phyloP scores from a whole-genome alignment of 2,888 invertebrate genomes.

The Hydriomena furcata region DNA sequence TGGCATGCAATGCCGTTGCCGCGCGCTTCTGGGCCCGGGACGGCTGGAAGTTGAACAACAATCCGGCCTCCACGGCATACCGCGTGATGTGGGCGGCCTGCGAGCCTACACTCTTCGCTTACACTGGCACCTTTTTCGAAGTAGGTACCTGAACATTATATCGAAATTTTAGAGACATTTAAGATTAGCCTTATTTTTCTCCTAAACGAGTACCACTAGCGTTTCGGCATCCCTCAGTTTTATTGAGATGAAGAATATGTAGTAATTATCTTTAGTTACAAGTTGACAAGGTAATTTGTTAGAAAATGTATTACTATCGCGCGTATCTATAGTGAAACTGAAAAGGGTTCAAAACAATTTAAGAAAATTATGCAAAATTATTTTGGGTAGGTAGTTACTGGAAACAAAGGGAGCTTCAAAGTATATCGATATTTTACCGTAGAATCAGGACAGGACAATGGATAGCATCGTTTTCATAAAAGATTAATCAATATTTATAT shows the following conservation, averaged over 20 bases:
- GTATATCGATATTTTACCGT: constrained; percentile 13
- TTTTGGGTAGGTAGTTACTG: constrained; percentile 17
- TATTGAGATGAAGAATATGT: no score
- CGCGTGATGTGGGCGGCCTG: constrained; percentile 67
- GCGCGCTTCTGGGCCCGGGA: constrained; percentile 62
- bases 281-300: no score
- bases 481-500: constrained; percentile 1
- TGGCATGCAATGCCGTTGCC: constrained; percentile 72
- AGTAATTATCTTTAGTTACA: no score
- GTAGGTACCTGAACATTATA: constrained; percentile 50
- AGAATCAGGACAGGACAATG: constrained; percentile 4
- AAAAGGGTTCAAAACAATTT: constrained; percentile 16
- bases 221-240: no score
- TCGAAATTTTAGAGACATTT: no score
- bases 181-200: no score
- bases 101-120: constrained; percentile 71
- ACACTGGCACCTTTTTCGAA: constrained; percentile 72
- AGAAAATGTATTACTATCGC: constrained; percentile 8
- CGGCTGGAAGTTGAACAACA: constrained; percentile 70
- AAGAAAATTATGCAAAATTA: constrained; percentile 19
- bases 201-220: no score
- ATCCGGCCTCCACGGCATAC: constrained; percentile 70
- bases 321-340: constrained; percentile 11
- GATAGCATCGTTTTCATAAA: constrained; percentile 3
- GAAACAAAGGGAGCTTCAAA: constrained; percentile 19